Percentiles rank a stretch among this genome's conserved stretches.
These are phyloP conservation scores for Chromis chromis DNA, from an alignment of 2,797 vertebrate genomes.

Conservation along the genomic window DNA sequence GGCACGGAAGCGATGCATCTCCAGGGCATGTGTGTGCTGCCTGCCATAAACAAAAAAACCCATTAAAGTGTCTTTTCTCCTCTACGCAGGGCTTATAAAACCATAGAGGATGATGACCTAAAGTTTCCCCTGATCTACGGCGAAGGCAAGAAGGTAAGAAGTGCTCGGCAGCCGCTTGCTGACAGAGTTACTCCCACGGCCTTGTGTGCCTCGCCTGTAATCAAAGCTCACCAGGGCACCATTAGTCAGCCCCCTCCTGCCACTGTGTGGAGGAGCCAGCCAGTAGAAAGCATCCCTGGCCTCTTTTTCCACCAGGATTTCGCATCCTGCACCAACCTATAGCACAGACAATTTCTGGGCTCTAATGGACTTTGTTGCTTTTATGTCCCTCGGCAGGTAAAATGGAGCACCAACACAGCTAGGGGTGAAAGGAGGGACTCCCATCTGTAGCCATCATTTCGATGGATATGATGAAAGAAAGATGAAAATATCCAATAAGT, in stretches of 20 bases:
- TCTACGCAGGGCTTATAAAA: slow-evolving; percentile 96
- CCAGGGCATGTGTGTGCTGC: slow-evolving; percentile 36
- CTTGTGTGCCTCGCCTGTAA: slow-evolving; percentile 55
- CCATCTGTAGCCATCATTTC: neutral
- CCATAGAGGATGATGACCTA: slow-evolving; percentile 97
- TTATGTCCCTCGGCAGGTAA: slow-evolving; percentile 18
- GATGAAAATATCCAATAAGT: slow-evolving; percentile 2
- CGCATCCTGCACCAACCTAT: slow-evolving; percentile 17
- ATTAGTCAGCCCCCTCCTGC: slow-evolving; percentile 44
- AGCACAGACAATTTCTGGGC: slow-evolving; percentile 12
- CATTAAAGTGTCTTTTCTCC: slow-evolving; percentile 68
- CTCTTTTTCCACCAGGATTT: slow-evolving; percentile 26
- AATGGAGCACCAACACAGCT: neutral
- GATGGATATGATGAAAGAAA: slow-evolving; percentile 11
- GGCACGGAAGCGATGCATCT: slow-evolving; percentile 29
- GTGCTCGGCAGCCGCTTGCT: neutral
- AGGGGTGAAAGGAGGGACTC: slow-evolving; percentile 11
- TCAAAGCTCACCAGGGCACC: slow-evolving; percentile 56
- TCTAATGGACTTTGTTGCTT: slow-evolving; percentile 24
- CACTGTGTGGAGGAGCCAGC: slow-evolving; percentile 30
- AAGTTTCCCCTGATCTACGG: slow-evolving; percentile 99
- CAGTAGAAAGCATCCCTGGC: slow-evolving; percentile 37
- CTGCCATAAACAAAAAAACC: slow-evolving; percentile 55
- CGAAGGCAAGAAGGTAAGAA: slow-evolving; percentile 98
- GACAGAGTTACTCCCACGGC: slow-evolving; percentile 58